Evolutionary conservation across 2,888 invertebrate genomes (phyloP).

Genomic region (Muschampia staudingeri): DNA sequence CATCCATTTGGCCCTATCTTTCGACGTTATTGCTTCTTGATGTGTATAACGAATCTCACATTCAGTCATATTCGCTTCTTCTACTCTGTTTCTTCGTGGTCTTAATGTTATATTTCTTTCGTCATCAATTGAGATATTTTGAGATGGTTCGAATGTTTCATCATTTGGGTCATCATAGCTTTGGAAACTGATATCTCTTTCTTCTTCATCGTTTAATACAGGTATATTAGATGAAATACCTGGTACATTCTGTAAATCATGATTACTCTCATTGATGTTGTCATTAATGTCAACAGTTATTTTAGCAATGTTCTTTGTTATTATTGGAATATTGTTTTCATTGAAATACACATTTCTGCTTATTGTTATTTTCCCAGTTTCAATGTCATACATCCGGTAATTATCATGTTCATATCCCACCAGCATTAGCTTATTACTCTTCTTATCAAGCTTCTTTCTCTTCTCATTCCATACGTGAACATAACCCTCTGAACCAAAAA

Average conservation of each 20-base stretch:
- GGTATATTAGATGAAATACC: background rate
- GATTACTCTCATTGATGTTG: background rate
- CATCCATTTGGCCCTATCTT: background rate
- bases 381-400: background rate
- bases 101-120: background rate
- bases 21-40: too few relatives aligned
- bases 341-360: background rate
- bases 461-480: background rate
- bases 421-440: background rate
- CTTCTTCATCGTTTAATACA: background rate
- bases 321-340: background rate
- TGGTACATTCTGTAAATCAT: background rate
- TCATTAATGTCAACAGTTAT: background rate
- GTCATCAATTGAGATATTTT: background rate
- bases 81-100: background rate
- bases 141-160: background rate
- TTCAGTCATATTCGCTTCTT: background rate
- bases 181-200: background rate
- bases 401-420: background rate
- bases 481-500: background rate
- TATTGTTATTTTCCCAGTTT: background rate
- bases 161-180: background rate
- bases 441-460: too few relatives aligned
- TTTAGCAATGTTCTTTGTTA: background rate
- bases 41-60: background rate